Percentiles rank a stretch among this genome's conserved stretches.
These are phyloP conservation scores for Idaea biselata DNA, from an alignment of 2,888 invertebrate genomes.

Conservation along the genomic window DNA sequence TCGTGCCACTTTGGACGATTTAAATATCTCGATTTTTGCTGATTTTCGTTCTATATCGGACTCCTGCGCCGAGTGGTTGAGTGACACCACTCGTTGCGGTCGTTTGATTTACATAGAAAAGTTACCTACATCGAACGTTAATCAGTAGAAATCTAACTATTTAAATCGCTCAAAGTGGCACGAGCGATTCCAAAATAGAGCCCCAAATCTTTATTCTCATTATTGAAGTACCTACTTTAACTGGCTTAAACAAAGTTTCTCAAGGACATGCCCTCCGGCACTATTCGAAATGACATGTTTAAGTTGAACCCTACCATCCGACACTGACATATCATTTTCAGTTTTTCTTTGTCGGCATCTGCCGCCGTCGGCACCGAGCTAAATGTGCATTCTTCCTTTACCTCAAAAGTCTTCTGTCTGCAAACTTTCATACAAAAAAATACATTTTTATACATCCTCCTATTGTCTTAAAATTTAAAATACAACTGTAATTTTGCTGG, in stretches of 20 bases:
- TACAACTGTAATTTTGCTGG: conserved; percentile 4
- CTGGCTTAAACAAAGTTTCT: conserved; percentile 20
- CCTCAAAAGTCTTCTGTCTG: conserved; percentile 41
- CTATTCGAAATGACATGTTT: conserved; percentile 35
- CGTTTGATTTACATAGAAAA: too few relatives aligned
- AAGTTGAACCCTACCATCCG: conserved; percentile 19
- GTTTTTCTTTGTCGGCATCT: conserved; percentile 44
- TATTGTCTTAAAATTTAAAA: neutral
- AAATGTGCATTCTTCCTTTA: conserved; percentile 38
- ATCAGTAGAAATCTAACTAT: too few relatives aligned
- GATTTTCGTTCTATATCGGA: too few relatives aligned
- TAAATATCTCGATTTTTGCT: too few relatives aligned
- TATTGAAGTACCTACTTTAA: neutral
- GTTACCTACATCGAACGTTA: too few relatives aligned
- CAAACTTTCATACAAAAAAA: conserved; percentile 53
- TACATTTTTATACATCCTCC: conserved; percentile 36
- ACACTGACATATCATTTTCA: conserved; percentile 40
- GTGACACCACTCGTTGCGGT: too few relatives aligned
- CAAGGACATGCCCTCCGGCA: conserved; percentile 23
- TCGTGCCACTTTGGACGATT: too few relatives aligned
- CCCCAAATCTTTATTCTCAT: too few relatives aligned
- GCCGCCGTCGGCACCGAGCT: conserved; percentile 27
- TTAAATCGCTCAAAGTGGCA: too few relatives aligned
- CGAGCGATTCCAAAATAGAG: too few relatives aligned
- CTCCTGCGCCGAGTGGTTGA: too few relatives aligned